Evolutionary conservation across 2,797 vertebrate species (phyloP), one percentile per base, ranked within the genome.

Genomic region (Hypotaenidia okinawae): DNA sequence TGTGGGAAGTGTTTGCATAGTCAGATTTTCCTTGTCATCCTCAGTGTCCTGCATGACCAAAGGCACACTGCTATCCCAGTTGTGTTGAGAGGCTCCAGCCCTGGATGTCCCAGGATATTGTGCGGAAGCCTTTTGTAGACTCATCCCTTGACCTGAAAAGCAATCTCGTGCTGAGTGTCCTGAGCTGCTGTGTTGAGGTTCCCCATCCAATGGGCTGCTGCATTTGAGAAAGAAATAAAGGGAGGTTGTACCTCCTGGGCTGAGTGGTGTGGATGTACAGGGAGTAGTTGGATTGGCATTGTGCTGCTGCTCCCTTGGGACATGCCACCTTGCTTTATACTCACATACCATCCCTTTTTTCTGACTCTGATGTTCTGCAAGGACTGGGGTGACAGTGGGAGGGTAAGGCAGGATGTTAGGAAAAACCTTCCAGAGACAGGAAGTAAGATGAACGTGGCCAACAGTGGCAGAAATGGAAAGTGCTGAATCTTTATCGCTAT

Each of bases 1-100:
- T 0, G 6, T 10, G 45, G 33, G 27, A 25, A 27, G 55, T 1
- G 10, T 11, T 45, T 47, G 45, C n/a, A 1, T 8, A 12, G 55
- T 28, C 52, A 25, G 63, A 24, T 70, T 57, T 12, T 63, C 30
- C 28, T 73, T 0, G 0, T 25, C 12, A 10, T 33, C 45, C 0
- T 0, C 47, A 21, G 30, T 8, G 63, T 49, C 67, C 33, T 7
- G 6, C 14, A 52, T 35, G 43, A 67, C 64, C 0, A 1, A 58
- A 62, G 37, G 28, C 37, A 62, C 18, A 0, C 47, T 49, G 30
- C 13, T 41, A 61, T 22, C 85, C 35, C 51, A 21, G 32, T 5
- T 54, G 8, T 35, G 21, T 35, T 1, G 2, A 81, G 37, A 61
- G 28, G 21, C 32, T 75, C 23, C n/a, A 37, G 59, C 39, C n/a